A percentile compares a stretch with the other conserved stretches of the same genome.
phyloP scores from a whole-genome alignment of 2,888 invertebrate species.

The Melanophora roralis region DNA sequence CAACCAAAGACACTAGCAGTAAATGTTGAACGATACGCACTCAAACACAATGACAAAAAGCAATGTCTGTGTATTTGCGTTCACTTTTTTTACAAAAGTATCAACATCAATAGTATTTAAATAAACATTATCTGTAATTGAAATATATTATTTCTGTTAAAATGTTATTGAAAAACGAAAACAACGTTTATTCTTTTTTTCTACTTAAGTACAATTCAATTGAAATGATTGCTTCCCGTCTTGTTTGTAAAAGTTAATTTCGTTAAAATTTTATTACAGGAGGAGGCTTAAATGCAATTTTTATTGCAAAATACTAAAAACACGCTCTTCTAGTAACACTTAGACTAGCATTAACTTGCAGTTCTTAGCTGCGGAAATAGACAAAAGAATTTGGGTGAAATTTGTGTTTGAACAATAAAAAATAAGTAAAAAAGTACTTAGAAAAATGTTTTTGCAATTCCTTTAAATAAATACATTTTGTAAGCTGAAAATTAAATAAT shows the following conservation, averaged over 20 bases:
- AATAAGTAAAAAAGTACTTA: slow-evolving; percentile 23
- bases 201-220: slow-evolving; percentile 21
- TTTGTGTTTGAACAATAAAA: too few relatives aligned
- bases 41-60: neutral
- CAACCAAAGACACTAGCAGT: slow-evolving; percentile 8
- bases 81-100: neutral
- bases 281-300: slow-evolving; percentile 2
- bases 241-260: neutral
- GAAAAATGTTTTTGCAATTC: slow-evolving; percentile 43
- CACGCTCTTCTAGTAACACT: neutral
- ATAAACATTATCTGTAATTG: slow-evolving; percentile 28
- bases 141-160: slow-evolving; percentile 13
- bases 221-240: neutral
- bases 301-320: neutral
- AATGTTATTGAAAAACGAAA: slow-evolving; percentile 27
- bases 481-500: too few relatives aligned
- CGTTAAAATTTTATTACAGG: neutral
- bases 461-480: slow-evolving; percentile 43
- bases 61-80: too few relatives aligned
- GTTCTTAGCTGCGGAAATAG: too few relatives aligned
- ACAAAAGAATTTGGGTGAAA: too few relatives aligned
- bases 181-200: slow-evolving; percentile 13
- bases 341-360: neutral
- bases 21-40: neutral
- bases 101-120: slow-evolving; percentile 20